Conservation (phyloP, 1,140 invertebrate genomes). For the Adoxophyes honmai region DNA sequence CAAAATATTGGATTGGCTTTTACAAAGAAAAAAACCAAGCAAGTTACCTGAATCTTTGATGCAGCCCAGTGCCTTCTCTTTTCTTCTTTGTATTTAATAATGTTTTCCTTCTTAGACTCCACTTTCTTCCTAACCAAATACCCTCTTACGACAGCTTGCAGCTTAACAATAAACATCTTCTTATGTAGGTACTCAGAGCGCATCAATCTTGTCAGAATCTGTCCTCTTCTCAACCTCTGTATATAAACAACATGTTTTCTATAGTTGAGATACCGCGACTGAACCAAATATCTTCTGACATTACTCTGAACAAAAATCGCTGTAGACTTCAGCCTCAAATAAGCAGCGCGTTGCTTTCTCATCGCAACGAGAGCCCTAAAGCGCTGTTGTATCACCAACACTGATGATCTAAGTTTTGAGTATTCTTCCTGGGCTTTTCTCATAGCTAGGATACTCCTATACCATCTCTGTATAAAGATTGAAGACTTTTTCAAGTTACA, state of each 20-base stretch:
- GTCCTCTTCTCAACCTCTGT: constrained; percentile 71
- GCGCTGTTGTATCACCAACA: constrained; percentile 43
- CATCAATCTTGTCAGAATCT: constrained; percentile 43
- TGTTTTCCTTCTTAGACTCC: constrained; percentile 50
- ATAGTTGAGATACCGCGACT: constrained; percentile 48
- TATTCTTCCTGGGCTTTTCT: constrained; percentile 47
- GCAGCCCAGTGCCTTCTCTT: constrained; percentile 75
- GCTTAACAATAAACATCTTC: constrained; percentile 48
- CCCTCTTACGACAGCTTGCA: constrained; percentile 72
- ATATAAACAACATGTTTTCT: constrained; percentile 50
- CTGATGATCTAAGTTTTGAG: constrained; percentile 36
- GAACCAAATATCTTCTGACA: constrained; percentile 77
- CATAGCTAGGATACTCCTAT: constrained; percentile 40
- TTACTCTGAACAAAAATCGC: constrained; percentile 80
- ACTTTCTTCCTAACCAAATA: constrained; percentile 69
- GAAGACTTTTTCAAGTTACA: constrained; percentile 14
- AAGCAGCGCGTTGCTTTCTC: too few relatives aligned
- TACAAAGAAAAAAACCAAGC: too few relatives aligned
- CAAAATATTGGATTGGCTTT: too few relatives aligned
- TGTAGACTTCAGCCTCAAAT: constrained; percentile 36
- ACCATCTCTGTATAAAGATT: constrained; percentile 45
- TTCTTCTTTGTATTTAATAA: constrained; percentile 67
- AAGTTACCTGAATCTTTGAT: constrained; percentile 81
- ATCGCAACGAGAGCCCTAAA: too few relatives aligned
- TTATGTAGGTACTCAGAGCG: constrained; percentile 50